Percentiles rank a stretch among this genome's conserved stretches.
Conservation (phyloP, 2,797 vertebrate genomes). For the Characodon lateralis region DNA sequence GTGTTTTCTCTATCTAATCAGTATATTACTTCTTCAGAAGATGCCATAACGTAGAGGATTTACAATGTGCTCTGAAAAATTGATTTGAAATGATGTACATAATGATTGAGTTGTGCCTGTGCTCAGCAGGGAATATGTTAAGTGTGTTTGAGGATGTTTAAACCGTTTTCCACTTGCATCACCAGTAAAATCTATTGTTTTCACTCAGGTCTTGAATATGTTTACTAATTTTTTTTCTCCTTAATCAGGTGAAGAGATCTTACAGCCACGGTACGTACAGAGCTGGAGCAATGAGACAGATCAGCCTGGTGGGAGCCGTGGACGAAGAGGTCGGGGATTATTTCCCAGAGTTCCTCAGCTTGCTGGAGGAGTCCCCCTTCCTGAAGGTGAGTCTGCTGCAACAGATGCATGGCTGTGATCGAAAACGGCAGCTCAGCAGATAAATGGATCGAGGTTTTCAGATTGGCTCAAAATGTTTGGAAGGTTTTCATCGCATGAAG, state of each 20-base stretch:
- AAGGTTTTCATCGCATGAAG: background rate
- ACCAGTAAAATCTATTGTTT: background rate
- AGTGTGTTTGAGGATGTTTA: background rate
- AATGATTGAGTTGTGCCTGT: background rate
- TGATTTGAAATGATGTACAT: slow-evolving; percentile 8
- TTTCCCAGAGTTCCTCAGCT: slow-evolving; percentile 95
- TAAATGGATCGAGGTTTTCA: background rate
- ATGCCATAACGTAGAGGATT: background rate
- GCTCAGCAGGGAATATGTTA: background rate
- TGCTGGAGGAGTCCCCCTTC: slow-evolving; percentile 95
- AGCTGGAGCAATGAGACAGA: slow-evolving; percentile 97
- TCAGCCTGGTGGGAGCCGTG: slow-evolving; percentile 97
- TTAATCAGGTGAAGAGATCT: slow-evolving; percentile 91
- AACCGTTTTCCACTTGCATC: background rate
- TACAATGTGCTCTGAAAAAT: background rate
- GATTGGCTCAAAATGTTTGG: background rate
- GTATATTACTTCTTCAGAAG: background rate
- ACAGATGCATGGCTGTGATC: slow-evolving; percentile 7
- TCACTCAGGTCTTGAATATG: background rate
- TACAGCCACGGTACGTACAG: slow-evolving; percentile 98
- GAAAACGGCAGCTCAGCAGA: slow-evolving; percentile 1
- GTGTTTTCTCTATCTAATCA: too few relatives aligned
- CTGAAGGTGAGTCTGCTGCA: slow-evolving; percentile 88
- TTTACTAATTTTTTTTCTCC: background rate
- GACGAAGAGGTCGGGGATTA: slow-evolving; percentile 98